A percentile compares a stretch with the other conserved stretches of the same genome.
These are phyloP conservation scores for Bombus turneri DNA, from an alignment of 1,140 invertebrate species.

Conservation along the genomic window DNA sequence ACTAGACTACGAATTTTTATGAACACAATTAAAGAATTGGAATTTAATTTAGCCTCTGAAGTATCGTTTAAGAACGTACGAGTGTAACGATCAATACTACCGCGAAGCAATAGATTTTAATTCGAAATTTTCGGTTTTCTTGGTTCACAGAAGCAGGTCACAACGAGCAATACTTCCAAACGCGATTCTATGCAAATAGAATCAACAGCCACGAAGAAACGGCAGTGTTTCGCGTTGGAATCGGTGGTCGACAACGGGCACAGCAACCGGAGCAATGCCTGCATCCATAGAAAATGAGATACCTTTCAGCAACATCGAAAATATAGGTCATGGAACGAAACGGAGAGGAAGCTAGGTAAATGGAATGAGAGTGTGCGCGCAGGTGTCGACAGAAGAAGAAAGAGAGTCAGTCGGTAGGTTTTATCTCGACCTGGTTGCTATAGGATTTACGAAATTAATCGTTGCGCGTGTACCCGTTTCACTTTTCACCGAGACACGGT, in stretches of 20 bases:
- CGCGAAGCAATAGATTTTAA: background rate
- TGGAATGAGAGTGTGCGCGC: conserved; percentile 6
- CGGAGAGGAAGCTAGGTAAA: conserved; percentile 29
- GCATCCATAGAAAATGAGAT: conserved; percentile 39
- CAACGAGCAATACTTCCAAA: background rate
- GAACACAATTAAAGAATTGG: background rate
- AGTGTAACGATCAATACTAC: background rate
- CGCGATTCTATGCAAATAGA: conserved; percentile 1
- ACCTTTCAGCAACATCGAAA: conserved; percentile 23
- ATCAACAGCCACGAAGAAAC: background rate
- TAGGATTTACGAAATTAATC: conserved; percentile 35
- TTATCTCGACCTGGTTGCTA: conserved; percentile 20
- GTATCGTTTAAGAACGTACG: no score
- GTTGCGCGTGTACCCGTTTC: background rate
- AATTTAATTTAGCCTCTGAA: no score
- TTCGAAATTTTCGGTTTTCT: background rate
- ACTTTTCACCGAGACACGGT: background rate
- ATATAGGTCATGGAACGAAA: conserved; percentile 34
- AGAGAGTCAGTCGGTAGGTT: conserved; percentile 38
- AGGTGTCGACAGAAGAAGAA: background rate
- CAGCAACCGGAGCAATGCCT: background rate
- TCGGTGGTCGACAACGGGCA: background rate
- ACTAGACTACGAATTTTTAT: background rate
- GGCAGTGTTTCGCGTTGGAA: background rate
- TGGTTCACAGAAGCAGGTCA: background rate